phyloP scores from a whole-genome alignment of 2,113 vertebrate genomes.

The Xiphias gladius region DNA sequence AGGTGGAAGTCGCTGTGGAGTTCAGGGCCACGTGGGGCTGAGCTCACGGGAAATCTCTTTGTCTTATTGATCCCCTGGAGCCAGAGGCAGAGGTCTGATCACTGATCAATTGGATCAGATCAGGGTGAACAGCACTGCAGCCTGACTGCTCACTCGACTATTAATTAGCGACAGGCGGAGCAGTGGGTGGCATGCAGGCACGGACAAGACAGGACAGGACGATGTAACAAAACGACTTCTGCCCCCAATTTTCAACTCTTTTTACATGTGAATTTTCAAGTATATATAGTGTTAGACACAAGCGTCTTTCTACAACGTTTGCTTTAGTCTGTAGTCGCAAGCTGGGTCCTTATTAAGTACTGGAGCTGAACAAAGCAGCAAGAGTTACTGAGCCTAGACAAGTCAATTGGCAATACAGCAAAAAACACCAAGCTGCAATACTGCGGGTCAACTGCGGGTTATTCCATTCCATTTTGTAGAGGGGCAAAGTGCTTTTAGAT shows the following conservation, averaged over 20 bases:
- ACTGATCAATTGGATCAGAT: slow-evolving; percentile 77
- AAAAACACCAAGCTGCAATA: slow-evolving; percentile 20
- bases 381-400: slow-evolving; percentile 39
- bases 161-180: slow-evolving; percentile 67
- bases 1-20: slow-evolving; percentile 15
- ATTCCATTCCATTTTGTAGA: slow-evolving; percentile 57
- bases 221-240: slow-evolving; percentile 31
- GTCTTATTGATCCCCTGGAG: slow-evolving; percentile 75
- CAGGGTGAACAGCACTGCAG: slow-evolving; percentile 64
- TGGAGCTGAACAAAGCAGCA: slow-evolving; percentile 23
- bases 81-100: slow-evolving; percentile 77
- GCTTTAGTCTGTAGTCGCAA: slow-evolving; percentile 21
- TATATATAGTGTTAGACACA: slow-evolving; percentile 4
- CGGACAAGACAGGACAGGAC: slow-evolving; percentile 41
- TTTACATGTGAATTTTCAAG: slow-evolving; percentile 2
- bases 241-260: slow-evolving; percentile 29
- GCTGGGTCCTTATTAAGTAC: slow-evolving; percentile 13
- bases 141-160: slow-evolving; percentile 70
- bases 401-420: slow-evolving; percentile 46
- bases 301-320: background rate
- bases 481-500: slow-evolving; percentile 55
- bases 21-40: slow-evolving; percentile 48
- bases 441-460: slow-evolving; percentile 54
- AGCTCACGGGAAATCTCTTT: slow-evolving; percentile 75
- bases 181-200: slow-evolving; percentile 47